These are phyloP conservation scores for Nixonia krombeini DNA, from an alignment of 1,140 invertebrate species.

Conservation along the genomic window DNA sequence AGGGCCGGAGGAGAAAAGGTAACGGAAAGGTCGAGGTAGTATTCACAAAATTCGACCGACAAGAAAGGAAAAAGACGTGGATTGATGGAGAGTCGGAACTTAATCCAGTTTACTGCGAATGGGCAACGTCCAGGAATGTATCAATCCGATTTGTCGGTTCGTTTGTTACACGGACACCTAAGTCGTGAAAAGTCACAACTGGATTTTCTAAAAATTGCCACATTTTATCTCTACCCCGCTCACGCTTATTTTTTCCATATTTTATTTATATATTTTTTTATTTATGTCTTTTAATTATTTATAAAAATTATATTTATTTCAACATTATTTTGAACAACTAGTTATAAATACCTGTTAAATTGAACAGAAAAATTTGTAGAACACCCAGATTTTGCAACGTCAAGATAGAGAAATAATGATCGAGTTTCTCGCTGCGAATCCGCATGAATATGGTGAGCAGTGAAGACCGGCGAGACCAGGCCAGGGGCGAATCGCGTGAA, in stretches of 20 bases:
- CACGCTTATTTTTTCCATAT: too few species aligned
- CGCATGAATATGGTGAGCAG: constrained; percentile 27
- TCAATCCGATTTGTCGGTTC: constrained; percentile 66
- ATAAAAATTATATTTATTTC: too few species aligned
- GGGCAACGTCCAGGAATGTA: constrained; percentile 53
- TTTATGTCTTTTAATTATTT: too few species aligned
- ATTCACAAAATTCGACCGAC: not conserved
- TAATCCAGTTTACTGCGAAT: constrained; percentile 54
- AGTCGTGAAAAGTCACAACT: too few species aligned
- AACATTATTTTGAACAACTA: too few species aligned
- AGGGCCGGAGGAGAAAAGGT: constrained; percentile 1
- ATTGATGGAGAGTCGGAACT: constrained; percentile 43
- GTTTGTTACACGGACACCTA: constrained; percentile 45
- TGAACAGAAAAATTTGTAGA: too few species aligned
- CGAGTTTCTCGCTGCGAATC: not conserved
- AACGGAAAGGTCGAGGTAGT: not conserved
- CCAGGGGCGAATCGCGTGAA: constrained; percentile 60
- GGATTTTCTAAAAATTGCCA: too few species aligned
- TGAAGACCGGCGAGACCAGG: constrained; percentile 37
- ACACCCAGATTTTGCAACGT: too few species aligned
- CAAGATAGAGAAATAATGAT: not conserved
- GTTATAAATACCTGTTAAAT: too few species aligned
- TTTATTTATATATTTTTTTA: too few species aligned
- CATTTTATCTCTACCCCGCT: too few species aligned
- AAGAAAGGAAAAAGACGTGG: constrained; percentile 35